Evolutionary conservation across 1,140 invertebrate genomes (phyloP), one percentile per base, ranked within the genome.

Genomic region (Thaumetopoea pityocampa): DNA sequence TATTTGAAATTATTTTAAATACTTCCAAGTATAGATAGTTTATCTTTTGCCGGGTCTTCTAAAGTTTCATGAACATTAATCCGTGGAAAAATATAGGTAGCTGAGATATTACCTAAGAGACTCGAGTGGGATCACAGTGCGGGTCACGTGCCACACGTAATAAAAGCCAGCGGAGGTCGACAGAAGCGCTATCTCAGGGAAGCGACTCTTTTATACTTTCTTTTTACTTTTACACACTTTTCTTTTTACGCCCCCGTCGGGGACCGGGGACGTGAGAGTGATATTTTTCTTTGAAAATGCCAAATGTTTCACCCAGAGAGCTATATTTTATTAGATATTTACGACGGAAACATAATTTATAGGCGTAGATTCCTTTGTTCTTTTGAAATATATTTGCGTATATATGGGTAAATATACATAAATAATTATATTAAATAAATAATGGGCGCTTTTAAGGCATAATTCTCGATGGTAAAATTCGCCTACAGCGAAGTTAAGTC

Each of bases 141-240:
- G 37, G 51, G 64, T 80, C 76, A 80, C 76, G 76, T 73, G 74
- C 67, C 59, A 43, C 24, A 22, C 23, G 69, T 67, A 73, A 79
- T 79, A 76, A 76, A 76, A 72, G 40, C 51, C 60, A 53, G 52
- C 50, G 50, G 49, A 40, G 35, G 30, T 44, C 23, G 46, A 50
- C 38, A 56, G 49, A 53, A 67, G 58, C 54, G 47, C 67, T 67
- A 59, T 69, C 54, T 59, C 46, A 62, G 62, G 58, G 60, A 73
- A 72, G 65, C 51, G 52, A 65, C 67, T 73, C 67, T 71, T 73
- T 61, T 56, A 64, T 57, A 59, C 49, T 54, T 60, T 68, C 56
- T 57, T 72, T 67, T 67, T 57, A 53, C 54, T 62, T 67, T 70
- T 76, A 68, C 64, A 68, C 58, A 67, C 52, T 64, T 72, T 64